Percentiles rank a stretch among this genome's conserved stretches.
phyloP scores from a whole-genome alignment of 2,888 invertebrate species.

The Spatulosminthurus flaviceps region DNA sequence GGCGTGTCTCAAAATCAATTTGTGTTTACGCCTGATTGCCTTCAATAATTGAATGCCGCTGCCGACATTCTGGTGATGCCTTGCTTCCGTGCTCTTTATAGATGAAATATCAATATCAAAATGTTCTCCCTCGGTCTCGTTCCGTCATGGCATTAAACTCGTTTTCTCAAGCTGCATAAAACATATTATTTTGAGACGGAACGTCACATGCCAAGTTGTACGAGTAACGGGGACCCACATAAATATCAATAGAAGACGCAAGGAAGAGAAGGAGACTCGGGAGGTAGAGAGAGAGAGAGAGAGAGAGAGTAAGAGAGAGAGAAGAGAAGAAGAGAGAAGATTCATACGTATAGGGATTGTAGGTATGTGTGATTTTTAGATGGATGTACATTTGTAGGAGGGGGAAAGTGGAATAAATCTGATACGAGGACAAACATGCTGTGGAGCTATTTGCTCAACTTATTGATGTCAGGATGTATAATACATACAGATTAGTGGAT shows the following conservation, averaged over 20 bases:
- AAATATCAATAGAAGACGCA: constrained; percentile 46
- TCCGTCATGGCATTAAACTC: constrained; percentile 54
- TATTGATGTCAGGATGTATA: constrained; percentile 52
- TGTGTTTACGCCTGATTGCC: constrained; percentile 64
- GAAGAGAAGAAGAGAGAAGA: constrained; percentile 21
- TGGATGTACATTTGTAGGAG: constrained; percentile 41
- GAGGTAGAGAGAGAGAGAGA: background rate
- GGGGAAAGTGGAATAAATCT: constrained; percentile 45
- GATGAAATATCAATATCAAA: constrained; percentile 63
- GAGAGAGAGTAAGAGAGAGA: constrained; percentile 2
- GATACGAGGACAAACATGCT: constrained; percentile 49
- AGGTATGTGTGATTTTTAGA: constrained; percentile 37
- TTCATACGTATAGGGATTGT: constrained; percentile 27
- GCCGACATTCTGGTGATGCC: constrained; percentile 61
- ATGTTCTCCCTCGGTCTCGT: constrained; percentile 47
- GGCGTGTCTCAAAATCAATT: constrained; percentile 64
- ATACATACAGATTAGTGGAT: constrained; percentile 53
- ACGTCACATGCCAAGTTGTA: constrained; percentile 48
- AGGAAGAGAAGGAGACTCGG: background rate
- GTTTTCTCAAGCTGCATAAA: constrained; percentile 53
- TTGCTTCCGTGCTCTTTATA: constrained; percentile 56
- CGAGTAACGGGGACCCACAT: constrained; percentile 19
- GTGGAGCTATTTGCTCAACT: constrained; percentile 51
- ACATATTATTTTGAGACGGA: constrained; percentile 50
- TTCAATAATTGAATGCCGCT: constrained; percentile 64